These are phyloP conservation scores for Mystacornis crossleyi DNA, from an alignment of 2,113 vertebrate species.

Conservation along the genomic window DNA sequence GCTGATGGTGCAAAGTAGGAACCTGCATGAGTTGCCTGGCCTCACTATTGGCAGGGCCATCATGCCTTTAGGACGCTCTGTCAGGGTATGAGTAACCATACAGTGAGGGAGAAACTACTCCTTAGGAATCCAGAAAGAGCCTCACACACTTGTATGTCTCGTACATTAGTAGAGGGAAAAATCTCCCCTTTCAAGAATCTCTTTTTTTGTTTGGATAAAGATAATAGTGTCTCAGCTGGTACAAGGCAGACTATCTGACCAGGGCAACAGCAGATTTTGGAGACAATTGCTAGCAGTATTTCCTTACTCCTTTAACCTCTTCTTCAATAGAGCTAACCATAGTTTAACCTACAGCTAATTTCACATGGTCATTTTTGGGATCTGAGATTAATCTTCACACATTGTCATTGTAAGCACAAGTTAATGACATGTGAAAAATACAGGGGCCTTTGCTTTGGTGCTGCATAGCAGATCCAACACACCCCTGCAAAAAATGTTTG, in stretches of 20 bases:
- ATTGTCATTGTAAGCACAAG: not conserved
- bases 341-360: not conserved
- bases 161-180: not conserved
- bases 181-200: not conserved
- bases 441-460: not conserved
- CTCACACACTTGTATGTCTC: not conserved
- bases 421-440: not conserved
- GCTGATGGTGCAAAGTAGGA: not conserved
- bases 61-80: rapidly evolving
- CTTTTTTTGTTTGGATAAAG: not conserved
- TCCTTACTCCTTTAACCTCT: not conserved
- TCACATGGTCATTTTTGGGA: not conserved
- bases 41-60: not conserved
- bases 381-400: not conserved
- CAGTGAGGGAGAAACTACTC: not conserved
- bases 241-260: not conserved
- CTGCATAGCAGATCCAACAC: not conserved
- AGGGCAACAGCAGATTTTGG: not conserved
- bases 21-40: not conserved
- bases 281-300: not conserved
- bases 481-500: not conserved
- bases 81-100: not conserved
- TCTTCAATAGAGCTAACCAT: not conserved
- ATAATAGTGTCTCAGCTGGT: not conserved
- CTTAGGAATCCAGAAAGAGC: not conserved